phyloP scores from a whole-genome alignment of 2,113 vertebrate species.

The Mohoua ochrocephala region DNA sequence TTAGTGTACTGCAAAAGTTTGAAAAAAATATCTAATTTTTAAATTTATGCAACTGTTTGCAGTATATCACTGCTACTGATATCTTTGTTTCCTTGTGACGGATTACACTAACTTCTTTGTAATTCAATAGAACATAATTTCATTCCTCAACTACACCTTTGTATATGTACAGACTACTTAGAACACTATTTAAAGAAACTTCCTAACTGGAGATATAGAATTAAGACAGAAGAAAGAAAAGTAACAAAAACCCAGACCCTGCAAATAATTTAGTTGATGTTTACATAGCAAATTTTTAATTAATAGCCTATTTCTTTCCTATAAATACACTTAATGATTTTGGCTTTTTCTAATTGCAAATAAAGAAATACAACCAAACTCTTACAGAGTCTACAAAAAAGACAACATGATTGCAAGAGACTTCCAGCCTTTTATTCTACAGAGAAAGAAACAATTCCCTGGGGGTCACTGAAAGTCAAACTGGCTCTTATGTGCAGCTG shows the following conservation, averaged over 20 bases:
- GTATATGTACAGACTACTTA: not conserved
- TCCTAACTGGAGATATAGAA: not conserved
- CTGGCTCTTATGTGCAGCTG: not conserved
- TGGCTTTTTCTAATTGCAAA: not conserved
- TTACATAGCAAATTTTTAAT: conserved; percentile 72
- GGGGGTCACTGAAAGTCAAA: not conserved
- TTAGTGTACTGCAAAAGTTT: not conserved
- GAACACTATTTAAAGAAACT: not conserved
- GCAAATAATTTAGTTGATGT: conserved; percentile 39
- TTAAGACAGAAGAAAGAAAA: not conserved
- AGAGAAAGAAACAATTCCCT: conserved; percentile 42
- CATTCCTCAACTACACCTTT: not conserved
- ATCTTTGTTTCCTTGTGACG: not conserved
- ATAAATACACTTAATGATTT: not conserved
- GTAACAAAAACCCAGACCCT: not conserved
- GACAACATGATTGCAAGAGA: not conserved
- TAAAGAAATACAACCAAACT: not conserved
- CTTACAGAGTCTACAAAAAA: not conserved
- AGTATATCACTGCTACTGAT: not conserved
- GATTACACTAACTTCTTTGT: not conserved
- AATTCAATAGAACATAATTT: not conserved
- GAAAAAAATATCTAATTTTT: not conserved
- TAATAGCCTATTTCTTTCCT: conserved; percentile 59
- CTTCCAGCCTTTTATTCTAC: conserved; percentile 8
- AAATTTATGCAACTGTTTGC: not conserved